These are phyloP conservation scores for Macrotus californicus DNA, from an alignment of 2,113 vertebrate species.

Conservation along the genomic window DNA sequence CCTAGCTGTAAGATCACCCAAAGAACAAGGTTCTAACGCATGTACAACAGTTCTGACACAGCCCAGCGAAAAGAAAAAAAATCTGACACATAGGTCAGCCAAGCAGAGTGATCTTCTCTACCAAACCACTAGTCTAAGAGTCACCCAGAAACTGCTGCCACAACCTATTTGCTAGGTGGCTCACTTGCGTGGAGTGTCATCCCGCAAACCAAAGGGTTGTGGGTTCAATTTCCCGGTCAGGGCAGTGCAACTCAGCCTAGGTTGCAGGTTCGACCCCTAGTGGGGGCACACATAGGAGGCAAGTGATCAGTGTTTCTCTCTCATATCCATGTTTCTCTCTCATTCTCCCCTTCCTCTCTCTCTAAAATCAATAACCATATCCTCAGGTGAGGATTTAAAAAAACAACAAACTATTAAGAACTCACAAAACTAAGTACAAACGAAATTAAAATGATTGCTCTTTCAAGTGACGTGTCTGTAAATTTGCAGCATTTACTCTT, in stretches of 20 bases:
- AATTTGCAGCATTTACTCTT: neutral
- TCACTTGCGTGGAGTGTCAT: too few relatives aligned
- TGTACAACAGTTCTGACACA: neutral
- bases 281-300: too few relatives aligned
- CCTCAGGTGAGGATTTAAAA: neutral
- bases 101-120: neutral
- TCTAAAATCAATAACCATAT: too few relatives aligned
- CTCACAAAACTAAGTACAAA: neutral
- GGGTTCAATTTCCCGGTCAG: too few relatives aligned
- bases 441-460: neutral
- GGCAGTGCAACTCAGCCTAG: too few relatives aligned
- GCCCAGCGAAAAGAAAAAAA: neutral
- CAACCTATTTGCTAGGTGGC: neutral
- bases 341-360: too few relatives aligned
- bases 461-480: neutral
- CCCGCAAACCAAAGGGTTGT: too few relatives aligned
- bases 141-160: neutral
- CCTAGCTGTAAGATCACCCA: neutral
- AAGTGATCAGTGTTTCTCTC: too few relatives aligned
- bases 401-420: neutral
- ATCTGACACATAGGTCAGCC: neutral
- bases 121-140: neutral
- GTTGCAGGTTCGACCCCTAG: too few relatives aligned
- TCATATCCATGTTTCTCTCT: too few relatives aligned
- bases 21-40: neutral